Base-by-base conservation (phyloP, 2,113 vertebrate genomes). In the Phalacrocorax brasilianus region DNA sequence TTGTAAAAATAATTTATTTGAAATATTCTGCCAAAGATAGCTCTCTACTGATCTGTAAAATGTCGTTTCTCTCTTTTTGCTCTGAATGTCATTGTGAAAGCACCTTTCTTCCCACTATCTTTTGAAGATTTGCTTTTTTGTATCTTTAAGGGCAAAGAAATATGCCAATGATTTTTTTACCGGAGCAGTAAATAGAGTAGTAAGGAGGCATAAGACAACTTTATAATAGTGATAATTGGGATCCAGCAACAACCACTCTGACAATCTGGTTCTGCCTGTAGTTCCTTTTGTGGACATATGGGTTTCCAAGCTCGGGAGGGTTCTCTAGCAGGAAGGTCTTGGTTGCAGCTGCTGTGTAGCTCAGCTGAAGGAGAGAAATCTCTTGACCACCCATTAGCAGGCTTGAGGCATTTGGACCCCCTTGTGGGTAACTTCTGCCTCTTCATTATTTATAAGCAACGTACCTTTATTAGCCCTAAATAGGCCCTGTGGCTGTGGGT, bases 11-110 rank as follows among this genome's bases (percentile, higher is more conserved):
- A 78, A 92, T 92, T 95, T 96, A 93, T 95, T 96, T 89, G 84
- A 97, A 97, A 85, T 96, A 90, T 97, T 96, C 96, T 98, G 98
- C 97, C 98, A 98, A 98, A 98, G 97, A 98, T 92, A 95, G 94
- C 38, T 97, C 91, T 96, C 94, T 95, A 87, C 95, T 45, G 83
- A 91, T 85, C 96, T 97, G 80, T 97, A 91, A 96, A 91, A 86
- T 89, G 91, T 93, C 4, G 45, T 91, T 95, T 95, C 92, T 97
- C 91, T 97, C 90, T 91, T 92, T 95, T 96, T 86, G 91, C 92
- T 97, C 96, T 90, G 95, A 97, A 96, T 97, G 93, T 97, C 91
- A 86, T 89, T 95, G 75, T 97, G 93, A 95, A 94, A 92, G 91
- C 89, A 97, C 86, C 47, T 66, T 95, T 89, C 80, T 94, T 90